Evolutionary conservation across 2,113 vertebrate genomes (phyloP).

Genomic region (Ceyx melanurus): DNA sequence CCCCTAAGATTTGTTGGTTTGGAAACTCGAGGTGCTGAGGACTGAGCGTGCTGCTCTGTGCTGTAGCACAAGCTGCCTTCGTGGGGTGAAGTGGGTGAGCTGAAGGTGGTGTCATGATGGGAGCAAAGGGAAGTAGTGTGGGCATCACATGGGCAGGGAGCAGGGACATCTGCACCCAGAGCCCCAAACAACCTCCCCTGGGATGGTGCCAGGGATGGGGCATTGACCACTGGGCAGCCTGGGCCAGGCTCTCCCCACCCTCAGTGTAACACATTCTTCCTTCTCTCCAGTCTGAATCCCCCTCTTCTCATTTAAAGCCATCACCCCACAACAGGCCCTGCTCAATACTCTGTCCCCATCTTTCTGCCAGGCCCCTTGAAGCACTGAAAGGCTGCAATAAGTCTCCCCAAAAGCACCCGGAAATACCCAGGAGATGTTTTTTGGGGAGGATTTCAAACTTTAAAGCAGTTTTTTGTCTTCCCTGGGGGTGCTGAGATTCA

Average conservation of each 20-base stretch:
- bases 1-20: background rate
- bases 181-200: background rate
- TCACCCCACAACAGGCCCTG: background rate
- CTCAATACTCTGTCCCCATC: background rate
- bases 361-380: background rate
- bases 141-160: background rate
- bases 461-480: background rate
- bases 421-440: background rate
- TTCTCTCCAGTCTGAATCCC: background rate
- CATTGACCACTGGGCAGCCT: background rate
- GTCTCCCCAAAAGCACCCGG: background rate
- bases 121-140: background rate
- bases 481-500: background rate
- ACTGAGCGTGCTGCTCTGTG: background rate
- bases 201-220: background rate
- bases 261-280: background rate
- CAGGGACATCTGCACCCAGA: background rate
- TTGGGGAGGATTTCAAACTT: too few species aligned
- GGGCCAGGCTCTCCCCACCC: background rate
- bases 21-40: background rate
- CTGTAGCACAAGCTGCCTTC: accelerated
- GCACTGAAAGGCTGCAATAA: background rate
- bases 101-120: accelerated
- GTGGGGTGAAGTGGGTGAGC: background rate
- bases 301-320: background rate